Percentiles rank a stretch among this genome's conserved stretches.
Evolutionary conservation across 2,113 vertebrate genomes (phyloP).

Genomic region (Lophura nycthemera): DNA sequence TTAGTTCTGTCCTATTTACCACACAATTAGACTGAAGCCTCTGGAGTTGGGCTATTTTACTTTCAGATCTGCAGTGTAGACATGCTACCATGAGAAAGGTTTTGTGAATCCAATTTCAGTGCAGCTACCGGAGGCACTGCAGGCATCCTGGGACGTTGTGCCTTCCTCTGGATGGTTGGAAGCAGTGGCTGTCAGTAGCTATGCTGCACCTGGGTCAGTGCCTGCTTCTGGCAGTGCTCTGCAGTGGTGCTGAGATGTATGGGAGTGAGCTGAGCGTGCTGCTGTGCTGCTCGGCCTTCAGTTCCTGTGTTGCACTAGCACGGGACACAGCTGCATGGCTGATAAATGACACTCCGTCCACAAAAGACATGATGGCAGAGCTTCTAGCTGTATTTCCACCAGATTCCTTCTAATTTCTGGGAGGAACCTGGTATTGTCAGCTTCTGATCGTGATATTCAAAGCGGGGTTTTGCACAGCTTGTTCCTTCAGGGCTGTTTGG

Average conservation of each 20-base stretch:
- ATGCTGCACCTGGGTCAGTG: accelerated
- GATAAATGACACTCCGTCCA: background rate
- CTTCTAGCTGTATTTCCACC: background rate
- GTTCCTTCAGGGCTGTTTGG: background rate
- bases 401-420: background rate
- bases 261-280: no score
- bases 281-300: background rate
- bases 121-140: background rate
- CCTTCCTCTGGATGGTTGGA: background rate
- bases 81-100: accelerated
- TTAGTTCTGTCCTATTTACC: background rate
- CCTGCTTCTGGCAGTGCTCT: accelerated
- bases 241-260: accelerated
- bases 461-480: background rate
- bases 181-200: background rate
- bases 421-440: background rate
- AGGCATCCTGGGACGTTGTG: background rate
- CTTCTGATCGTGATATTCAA: background rate
- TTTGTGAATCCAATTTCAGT: background rate
- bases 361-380: background rate
- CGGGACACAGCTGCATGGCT: background rate
- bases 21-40: accelerated
- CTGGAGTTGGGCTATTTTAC: background rate
- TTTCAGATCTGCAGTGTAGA: accelerated
- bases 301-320: background rate